Base-by-base conservation (phyloP, 2,113 vertebrate genomes). In the Heterotis niloticus region DNA sequence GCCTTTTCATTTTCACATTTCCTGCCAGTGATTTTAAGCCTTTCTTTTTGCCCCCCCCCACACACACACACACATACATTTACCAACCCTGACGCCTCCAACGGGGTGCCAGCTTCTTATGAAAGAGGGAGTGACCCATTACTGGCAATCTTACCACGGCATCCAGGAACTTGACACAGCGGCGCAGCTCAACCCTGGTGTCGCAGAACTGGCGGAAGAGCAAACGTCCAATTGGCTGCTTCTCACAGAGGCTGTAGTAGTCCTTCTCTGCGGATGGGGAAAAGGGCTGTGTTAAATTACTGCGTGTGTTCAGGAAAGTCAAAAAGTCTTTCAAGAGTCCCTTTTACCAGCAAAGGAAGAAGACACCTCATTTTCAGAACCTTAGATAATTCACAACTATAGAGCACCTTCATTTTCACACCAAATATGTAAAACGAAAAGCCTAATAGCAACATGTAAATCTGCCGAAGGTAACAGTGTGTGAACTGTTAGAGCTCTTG, bases 201-300 rank as follows among this genome's bases (percentile, higher is more conserved):
- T 98, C 93, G 0, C 98, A 99, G 90, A 98, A 99, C 85, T 95
- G 94, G 23, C 95, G 92, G 82, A 99, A 99, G 1, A 99, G 93
- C 69, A 94, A 84, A 10, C 92, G 93, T 72, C 98, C 98, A 0
- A 99, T 97, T 0, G 98, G 97, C 91, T 98, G 97, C 70, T 92
- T 94, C 88, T 99, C 95, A 1, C 98, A 99, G 59, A 96, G 91
- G 89, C 92, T 97, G 88, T 92, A 91, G 93, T 99, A 99, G 91
- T 98, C 97, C 75, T 92, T 93, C 80, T 98, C 97, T 99, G 87
- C 77, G 62, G 54, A 81, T 72, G n/a, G 1, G 64, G 56, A 5
- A 54, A 34, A 28, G n/a, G 62, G 17, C 56, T 26, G 23, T 5
- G 26, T 5, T 9, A 56, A 24, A n/a, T 64, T 28, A 65, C 60